phyloP scores from a whole-genome alignment of 2,888 invertebrate genomes.

The Tetragonula carbonaria region DNA sequence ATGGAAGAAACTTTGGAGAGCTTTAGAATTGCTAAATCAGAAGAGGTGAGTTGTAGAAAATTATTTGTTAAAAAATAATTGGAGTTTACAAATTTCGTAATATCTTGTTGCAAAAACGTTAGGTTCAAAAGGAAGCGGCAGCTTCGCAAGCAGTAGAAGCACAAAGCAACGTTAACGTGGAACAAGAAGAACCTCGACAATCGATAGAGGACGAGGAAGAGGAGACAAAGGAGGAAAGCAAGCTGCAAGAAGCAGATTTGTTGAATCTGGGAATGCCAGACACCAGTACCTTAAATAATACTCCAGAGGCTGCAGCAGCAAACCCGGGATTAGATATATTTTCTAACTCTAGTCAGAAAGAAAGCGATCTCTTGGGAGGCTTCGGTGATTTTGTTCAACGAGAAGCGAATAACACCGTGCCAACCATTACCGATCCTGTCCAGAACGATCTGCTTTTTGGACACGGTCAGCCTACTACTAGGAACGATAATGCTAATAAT shows the following conservation, averaged over 20 bases:
- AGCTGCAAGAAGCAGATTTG: slow-evolving; percentile 80
- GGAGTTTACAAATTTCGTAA: neutral
- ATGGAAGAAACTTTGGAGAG: slow-evolving; percentile 93
- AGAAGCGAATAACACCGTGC: slow-evolving; percentile 56
- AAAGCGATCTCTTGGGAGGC: slow-evolving; percentile 79
- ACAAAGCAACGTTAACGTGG: slow-evolving; percentile 15
- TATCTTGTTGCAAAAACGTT: neutral
- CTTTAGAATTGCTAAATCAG: slow-evolving; percentile 84
- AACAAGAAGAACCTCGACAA: slow-evolving; percentile 22
- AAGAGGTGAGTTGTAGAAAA: slow-evolving; percentile 84
- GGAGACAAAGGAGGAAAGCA: slow-evolving; percentile 45
- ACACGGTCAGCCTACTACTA: slow-evolving; percentile 55
- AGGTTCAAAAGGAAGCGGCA: slow-evolving; percentile 35
- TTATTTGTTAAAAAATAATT: neutral
- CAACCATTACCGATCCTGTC: slow-evolving; percentile 66
- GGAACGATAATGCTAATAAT: slow-evolving; percentile 57
- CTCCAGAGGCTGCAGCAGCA: slow-evolving; percentile 54
- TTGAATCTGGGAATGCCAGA: slow-evolving; percentile 79
- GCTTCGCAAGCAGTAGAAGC: slow-evolving; percentile 9
- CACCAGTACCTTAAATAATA: slow-evolving; percentile 54
- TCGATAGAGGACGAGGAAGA: slow-evolving; percentile 15
- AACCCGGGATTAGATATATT: slow-evolving; percentile 80
- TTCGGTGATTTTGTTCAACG: slow-evolving; percentile 76
- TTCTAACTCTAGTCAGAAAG: slow-evolving; percentile 74
- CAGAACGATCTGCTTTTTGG: slow-evolving; percentile 76